Conservation (phyloP, 2,113 vertebrate species). For the Eublepharis macularius region DNA sequence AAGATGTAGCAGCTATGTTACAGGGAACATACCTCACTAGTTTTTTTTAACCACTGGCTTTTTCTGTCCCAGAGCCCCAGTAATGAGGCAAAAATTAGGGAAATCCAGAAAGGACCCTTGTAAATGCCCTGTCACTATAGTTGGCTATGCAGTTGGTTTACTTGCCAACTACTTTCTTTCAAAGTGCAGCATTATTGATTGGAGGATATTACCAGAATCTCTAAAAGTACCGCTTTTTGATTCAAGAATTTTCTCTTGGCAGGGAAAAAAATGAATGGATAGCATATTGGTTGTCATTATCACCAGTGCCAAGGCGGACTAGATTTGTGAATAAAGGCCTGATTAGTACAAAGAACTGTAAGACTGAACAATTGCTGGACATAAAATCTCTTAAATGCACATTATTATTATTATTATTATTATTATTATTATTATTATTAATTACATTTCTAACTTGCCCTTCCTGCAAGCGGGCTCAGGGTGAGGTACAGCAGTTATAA, state of each 20-base stretch:
- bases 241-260: constrained; percentile 24
- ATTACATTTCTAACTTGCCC: too few species aligned
- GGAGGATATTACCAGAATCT: constrained; percentile 3
- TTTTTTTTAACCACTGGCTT: neutral
- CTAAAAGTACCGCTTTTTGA: constrained; percentile 17
- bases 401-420: too few species aligned
- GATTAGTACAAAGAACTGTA: neutral
- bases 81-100: neutral
- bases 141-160: neutral
- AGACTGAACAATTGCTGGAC: neutral
- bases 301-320: neutral
- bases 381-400: neutral
- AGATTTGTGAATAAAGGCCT: neutral
- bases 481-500: too few species aligned
- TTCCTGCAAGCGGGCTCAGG: too few species aligned
- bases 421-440: too few species aligned
- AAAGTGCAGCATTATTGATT: neutral
- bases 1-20: too few species aligned
- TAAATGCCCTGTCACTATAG: neutral
- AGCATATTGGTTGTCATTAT: neutral
- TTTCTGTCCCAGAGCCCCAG: neutral
- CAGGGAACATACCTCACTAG: too few species aligned
- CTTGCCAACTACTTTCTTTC: neutral
- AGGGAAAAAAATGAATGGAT: constrained; percentile 11
- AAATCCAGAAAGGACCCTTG: neutral